Base-by-base conservation (phyloP, 2,797 vertebrate species). In the Pipistrellus pipistrellus region DNA sequence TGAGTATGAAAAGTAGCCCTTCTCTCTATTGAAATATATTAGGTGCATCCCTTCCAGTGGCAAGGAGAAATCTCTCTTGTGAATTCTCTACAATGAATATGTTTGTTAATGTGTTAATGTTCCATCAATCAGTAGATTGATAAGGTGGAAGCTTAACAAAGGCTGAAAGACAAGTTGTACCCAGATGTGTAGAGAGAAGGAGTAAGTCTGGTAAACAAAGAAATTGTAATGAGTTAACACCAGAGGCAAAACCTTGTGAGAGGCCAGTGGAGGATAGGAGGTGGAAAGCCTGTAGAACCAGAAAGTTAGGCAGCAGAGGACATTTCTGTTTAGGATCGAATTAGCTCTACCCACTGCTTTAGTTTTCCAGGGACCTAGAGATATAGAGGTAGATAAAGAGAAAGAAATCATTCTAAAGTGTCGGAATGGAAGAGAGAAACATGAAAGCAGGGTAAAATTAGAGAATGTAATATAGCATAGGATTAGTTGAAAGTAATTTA, bases 141-240 rank as follows among this genome's bases (percentile, higher is more conserved):
- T 76, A 71, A 73, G 14, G 32, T 55, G 38, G 53, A 86, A 57
- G 2, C 80, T 92, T 94, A 91, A 92, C 84, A 71, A 83, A 95
- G 46, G 57, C 80, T 77, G 51, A 91, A 82, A 88, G 64, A 86
- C 8, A 89, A 44, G 64, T 71, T 80, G 25, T 38, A 59, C 12
- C 38, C 30, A 86, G 32, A 30, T 88, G 21, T 76, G 25, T 57
- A 68, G 55, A 91, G 68, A 55, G 53, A 55, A 85, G 21, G 53
- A 73, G 0, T 59, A 41, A 92, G 48, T 87, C 55, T 83, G 44
- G 30, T 72, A 75, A 91, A 72, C 18, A 72, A 72, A 89, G 9
- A 55, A 84, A 76, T 88, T 23, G 38, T 32, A 20, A 88, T 48
- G 3, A 57, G 8, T 88, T 88, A 85, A 57, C 15, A 6, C 48